Base-by-base conservation (phyloP, 2,113 vertebrate genomes). In the Penelope pileata region DNA sequence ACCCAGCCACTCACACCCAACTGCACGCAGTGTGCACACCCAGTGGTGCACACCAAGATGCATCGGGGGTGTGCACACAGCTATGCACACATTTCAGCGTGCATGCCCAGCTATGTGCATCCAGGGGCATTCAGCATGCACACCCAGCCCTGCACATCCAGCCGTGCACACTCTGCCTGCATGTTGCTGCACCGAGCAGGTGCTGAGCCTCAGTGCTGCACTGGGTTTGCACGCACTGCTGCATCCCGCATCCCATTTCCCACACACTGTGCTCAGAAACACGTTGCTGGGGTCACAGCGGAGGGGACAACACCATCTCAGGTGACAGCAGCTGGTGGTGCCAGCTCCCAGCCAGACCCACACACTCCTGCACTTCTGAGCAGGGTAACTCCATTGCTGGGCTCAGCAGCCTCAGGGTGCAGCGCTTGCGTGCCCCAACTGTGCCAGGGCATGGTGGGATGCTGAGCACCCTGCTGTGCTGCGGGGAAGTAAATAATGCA, bases 401-500 rank as follows among this genome's bases (percentile, higher is more conserved):
- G 63, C 24, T 43, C 26, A 32, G 50, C 38, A 40, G 40, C 26
- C 17, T 40, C 38, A 29, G 19, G 38, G 12, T 76, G 62, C 26
- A 75, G 47, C 42, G 36, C 30, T 12, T 21, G 56, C 19, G 11
- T 59, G 32, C 1, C 62, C 48, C 77, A 56, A 0, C 15, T 54
- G 21, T 9, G 10, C n/a, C 16, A 22, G 59, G 50, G 32, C 58
- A 13, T 0, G 0, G 36, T 18, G 1, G 34, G 43, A 40, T 47
- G 58, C 34, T 3, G 16, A 78, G 59, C 1, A 1, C 6, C 14
- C 22, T 8, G 17, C 42, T 29, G n/a, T 50, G 56, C 17, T 23
- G 22, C 68, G 86, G 75, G 51, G 74, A 86, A 40, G 87, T 91
- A 92, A 96, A 94, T 95, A 92, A 96, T 93, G 91, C 93, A 95